Evolutionary conservation across 2,113 vertebrate species (phyloP).

Genomic region (Phalacrocorax aristotelis): DNA sequence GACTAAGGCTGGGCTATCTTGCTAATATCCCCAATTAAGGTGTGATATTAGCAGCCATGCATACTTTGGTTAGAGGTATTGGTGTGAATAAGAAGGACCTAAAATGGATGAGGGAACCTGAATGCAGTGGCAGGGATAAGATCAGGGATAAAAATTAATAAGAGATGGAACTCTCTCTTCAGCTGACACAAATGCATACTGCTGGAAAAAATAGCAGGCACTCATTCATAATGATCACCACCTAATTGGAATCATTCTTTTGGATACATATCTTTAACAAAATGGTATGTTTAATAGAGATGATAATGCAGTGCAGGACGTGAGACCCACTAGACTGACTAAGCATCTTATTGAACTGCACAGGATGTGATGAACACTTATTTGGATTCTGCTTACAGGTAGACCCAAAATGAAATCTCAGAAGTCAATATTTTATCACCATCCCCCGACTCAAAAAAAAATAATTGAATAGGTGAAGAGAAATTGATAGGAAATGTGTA

Average conservation of each 20-base stretch:
- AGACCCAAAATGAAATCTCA: conserved; percentile 13
- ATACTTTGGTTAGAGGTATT: neutral
- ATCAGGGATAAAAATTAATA: conserved; percentile 40
- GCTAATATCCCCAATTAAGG: conserved; percentile 14
- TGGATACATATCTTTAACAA: conserved; percentile 38
- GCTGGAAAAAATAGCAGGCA: conserved; percentile 23
- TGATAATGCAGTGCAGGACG: neutral
- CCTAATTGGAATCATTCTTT: conserved; percentile 47
- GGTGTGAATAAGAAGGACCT: neutral
- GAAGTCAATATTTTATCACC: conserved; percentile 16
- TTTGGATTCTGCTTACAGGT: neutral
- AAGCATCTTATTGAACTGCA: conserved; percentile 28
- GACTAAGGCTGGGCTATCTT: neutral
- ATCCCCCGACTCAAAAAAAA: neutral
- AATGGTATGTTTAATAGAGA: conserved; percentile 33
- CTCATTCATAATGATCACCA: conserved; percentile 7
- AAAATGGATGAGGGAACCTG: conserved; percentile 15
- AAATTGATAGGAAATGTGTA: neutral
- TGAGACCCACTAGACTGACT: neutral
- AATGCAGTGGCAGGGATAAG: neutral
- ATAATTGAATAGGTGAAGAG: neutral
- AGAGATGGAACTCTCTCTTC: conserved; percentile 18
- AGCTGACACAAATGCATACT: conserved; percentile 8
- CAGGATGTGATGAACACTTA: neutral
- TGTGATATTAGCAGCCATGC: neutral